These are phyloP conservation scores for Camponotus vicinus DNA, from an alignment of 1,140 invertebrate species.

Conservation along the genomic window DNA sequence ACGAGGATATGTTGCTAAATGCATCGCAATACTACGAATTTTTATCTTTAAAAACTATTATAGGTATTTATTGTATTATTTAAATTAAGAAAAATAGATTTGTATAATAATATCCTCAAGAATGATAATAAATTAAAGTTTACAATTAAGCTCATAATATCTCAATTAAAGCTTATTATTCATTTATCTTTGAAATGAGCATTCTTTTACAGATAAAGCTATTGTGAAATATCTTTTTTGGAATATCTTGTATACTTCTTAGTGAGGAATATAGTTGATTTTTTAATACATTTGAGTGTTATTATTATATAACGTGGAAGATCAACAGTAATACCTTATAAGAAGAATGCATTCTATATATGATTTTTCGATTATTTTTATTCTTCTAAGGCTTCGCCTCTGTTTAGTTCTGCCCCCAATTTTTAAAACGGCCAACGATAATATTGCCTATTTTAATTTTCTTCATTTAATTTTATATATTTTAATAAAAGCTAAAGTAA, in stretches of 20 bases:
- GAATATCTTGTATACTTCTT: slow-evolving; percentile 43
- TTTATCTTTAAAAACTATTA: not conserved
- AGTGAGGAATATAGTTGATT: slow-evolving; percentile 28
- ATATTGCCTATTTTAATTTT: slow-evolving; percentile 26
- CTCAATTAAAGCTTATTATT: slow-evolving; percentile 28
- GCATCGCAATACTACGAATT: not conserved
- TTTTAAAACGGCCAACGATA: not conserved
- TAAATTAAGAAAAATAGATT: not conserved
- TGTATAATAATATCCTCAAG: not conserved
- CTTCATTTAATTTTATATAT: slow-evolving; percentile 1
- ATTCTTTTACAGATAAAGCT: slow-evolving; percentile 23
- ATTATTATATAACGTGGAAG: slow-evolving; percentile 30
- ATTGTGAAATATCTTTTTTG: slow-evolving; percentile 17
- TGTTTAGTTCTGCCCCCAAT: slow-evolving; percentile 10
- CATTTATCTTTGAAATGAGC: not conserved
- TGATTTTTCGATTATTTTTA: slow-evolving; percentile 15
- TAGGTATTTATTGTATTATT: not conserved
- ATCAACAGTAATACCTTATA: slow-evolving; percentile 45
- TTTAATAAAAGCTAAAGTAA: slow-evolving; percentile 29
- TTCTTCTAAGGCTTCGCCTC: slow-evolving; percentile 9
- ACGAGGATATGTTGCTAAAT: not conserved
- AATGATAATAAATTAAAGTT: not conserved
- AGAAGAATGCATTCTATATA: not conserved
- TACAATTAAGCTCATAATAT: not conserved
- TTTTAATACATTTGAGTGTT: slow-evolving; percentile 36